phyloP scores from a whole-genome alignment of 2,888 invertebrate species.

The Cerastis rubricosa region DNA sequence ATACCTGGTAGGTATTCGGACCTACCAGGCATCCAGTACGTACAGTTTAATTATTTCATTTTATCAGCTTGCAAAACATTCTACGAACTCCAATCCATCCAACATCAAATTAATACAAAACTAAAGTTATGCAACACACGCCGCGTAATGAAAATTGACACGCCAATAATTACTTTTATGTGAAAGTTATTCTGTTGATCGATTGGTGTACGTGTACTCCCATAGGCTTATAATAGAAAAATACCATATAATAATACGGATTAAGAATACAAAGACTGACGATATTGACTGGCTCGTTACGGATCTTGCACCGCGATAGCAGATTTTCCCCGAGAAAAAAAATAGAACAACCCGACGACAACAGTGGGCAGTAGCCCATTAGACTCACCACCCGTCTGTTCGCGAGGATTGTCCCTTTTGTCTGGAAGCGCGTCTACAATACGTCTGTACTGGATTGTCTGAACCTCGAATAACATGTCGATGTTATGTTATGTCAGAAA shows the following conservation, averaged over 20 bases:
- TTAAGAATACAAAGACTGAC: background rate
- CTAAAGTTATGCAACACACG: slow-evolving; percentile 49
- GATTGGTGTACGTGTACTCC: slow-evolving; percentile 28
- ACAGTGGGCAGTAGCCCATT: background rate
- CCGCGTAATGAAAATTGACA: slow-evolving; percentile 54
- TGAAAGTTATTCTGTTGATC: slow-evolving; percentile 47
- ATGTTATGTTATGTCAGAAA: background rate
- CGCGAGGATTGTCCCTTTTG: background rate
- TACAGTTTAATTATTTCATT: background rate
- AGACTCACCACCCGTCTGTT: background rate
- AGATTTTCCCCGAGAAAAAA: background rate
- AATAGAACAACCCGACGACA: background rate
- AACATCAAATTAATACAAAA: slow-evolving; percentile 43
- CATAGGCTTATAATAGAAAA: background rate
- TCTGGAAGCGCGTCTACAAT: background rate
- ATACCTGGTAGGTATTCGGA: too few relatives aligned
- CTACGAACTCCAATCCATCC: slow-evolving; percentile 15
- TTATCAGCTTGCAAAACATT: background rate
- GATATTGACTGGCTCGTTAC: background rate
- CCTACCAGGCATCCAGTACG: too few relatives aligned
- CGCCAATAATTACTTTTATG: slow-evolving; percentile 49
- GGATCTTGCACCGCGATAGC: background rate
- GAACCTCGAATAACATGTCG: background rate
- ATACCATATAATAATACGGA: background rate
- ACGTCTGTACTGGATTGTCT: background rate